Base-by-base conservation (phyloP, 92 coral and sea anemone species). In the Porites cylindrica region DNA sequence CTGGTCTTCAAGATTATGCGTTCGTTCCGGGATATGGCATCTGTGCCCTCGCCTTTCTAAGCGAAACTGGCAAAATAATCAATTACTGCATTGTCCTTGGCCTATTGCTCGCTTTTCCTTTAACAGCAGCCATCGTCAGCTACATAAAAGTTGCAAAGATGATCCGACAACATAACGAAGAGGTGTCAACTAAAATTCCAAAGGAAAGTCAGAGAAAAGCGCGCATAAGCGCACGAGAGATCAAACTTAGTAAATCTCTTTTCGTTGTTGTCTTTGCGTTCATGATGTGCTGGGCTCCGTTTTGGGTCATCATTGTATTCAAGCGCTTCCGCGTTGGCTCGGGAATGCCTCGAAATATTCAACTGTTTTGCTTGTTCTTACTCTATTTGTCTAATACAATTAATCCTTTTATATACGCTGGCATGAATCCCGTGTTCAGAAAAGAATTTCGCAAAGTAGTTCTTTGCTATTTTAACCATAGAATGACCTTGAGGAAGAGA, bases 341-440 rank as follows among this genome's bases (percentile, higher is more conserved):
- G 13, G 16, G 13, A 56, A 56, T 56, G 61, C 61, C 61, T 56
- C 61, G 61, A 10, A 56, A 14, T 56, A 3, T 56, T 14, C 61
- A 51, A 26, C 14, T 76, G 1, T 24, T 76, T 17, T 76, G 81
- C 29, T 7, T 76, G 8, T 12, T 76, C 20, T 38, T 51, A 1
- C 20, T 76, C 0, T 76, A 47, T 60, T 60, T 76, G 29, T 43
- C 60, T 32, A 76, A 58, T 9, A 76, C 81, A 5, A 76, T 76
- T 17, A 76, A 76, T 26, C 81, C 81, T 3, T 52, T 76, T 14
- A 76, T 76, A 8, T 76, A 76, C 19, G 81, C 81, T 11, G 81
- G 81, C 2, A 76, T 76, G 81, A 76, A 76, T 24, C 56, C 60
- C 18, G 60, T 58, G 10, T 76, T 76, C 81, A 76, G 68, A 56